A percentile compares a stretch with the other conserved stretches of the same genome.
Evolutionary conservation across 2,113 vertebrate species (phyloP).

Genomic region (Calonectris borealis): DNA sequence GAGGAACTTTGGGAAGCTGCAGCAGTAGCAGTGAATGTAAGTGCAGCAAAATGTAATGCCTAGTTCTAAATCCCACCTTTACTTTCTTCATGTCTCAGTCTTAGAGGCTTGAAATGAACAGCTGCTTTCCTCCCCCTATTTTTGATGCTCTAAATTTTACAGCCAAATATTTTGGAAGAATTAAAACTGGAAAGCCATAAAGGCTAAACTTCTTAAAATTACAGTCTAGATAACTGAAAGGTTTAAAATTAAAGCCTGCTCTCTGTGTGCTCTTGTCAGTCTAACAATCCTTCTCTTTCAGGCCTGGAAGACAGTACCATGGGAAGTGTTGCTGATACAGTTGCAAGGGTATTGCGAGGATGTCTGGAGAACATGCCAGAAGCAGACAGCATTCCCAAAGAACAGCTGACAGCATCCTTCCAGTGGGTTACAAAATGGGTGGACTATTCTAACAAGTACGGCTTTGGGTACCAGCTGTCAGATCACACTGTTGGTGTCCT

Average conservation of each 20-base stretch:
- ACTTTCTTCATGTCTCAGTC: not conserved
- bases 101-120: not conserved
- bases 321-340: slow-evolving; percentile 90
- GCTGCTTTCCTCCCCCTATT: not conserved
- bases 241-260: not conserved
- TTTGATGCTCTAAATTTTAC: not conserved
- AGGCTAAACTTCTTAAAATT: not conserved
- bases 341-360: slow-evolving; percentile 87
- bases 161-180: not conserved
- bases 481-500: slow-evolving; percentile 97
- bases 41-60: slow-evolving; percentile 21
- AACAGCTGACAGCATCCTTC: slow-evolving; percentile 82
- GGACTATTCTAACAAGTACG: slow-evolving; percentile 98
- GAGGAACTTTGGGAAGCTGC: slow-evolving; percentile 96
- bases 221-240: not conserved
- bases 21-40: slow-evolving; percentile 98
- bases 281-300: slow-evolving; percentile 48
- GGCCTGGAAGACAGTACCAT: slow-evolving; percentile 94
- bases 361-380: slow-evolving; percentile 95
- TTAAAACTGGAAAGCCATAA: not conserved
- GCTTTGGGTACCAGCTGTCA: slow-evolving; percentile 98
- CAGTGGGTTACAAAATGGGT: slow-evolving; percentile 99
- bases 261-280: not conserved
- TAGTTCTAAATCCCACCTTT: not conserved
- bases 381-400: slow-evolving; percentile 85